These are phyloP conservation scores for Neoaliturus tenellus DNA, from an alignment of 2,888 invertebrate genomes.

Conservation along the genomic window DNA sequence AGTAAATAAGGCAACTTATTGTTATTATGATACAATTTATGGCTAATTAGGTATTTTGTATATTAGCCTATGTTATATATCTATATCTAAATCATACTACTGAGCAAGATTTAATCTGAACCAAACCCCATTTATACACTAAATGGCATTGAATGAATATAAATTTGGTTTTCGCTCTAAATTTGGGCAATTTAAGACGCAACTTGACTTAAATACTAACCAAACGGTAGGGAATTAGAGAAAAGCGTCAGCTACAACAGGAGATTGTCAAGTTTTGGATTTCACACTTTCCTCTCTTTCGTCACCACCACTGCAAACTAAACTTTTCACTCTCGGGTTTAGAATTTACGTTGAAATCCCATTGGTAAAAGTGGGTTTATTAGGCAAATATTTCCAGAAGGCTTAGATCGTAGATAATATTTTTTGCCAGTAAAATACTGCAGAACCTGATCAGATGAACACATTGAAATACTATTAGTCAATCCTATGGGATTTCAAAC, in stretches of 20 bases:
- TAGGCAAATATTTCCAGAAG: not conserved
- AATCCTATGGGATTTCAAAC: not conserved
- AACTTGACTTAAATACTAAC: not conserved
- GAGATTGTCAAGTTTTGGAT: constrained; percentile 10
- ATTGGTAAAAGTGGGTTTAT: not conserved
- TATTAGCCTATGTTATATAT: not conserved
- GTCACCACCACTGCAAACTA: not conserved
- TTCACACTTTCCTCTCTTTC: not conserved
- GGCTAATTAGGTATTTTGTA: not conserved
- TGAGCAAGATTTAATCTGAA: not conserved
- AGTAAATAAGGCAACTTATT: not conserved
- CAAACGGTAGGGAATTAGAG: not conserved
- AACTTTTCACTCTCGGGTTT: constrained; percentile 6
- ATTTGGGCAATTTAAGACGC: constrained; percentile 5
- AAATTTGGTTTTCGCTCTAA: constrained; percentile 32
- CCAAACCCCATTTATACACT: not conserved
- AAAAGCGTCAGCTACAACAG: constrained; percentile 11
- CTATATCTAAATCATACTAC: constrained; percentile 20
- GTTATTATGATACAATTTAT: not conserved
- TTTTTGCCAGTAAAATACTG: not conserved
- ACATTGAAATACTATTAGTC: not conserved
- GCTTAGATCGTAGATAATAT: not conserved
- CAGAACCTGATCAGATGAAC: not conserved
- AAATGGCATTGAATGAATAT: not conserved
- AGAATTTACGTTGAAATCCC: constrained; percentile 20